These are phyloP conservation scores for Lucilia cuprina DNA, from an alignment of 1,140 invertebrate species.

Conservation along the genomic window DNA sequence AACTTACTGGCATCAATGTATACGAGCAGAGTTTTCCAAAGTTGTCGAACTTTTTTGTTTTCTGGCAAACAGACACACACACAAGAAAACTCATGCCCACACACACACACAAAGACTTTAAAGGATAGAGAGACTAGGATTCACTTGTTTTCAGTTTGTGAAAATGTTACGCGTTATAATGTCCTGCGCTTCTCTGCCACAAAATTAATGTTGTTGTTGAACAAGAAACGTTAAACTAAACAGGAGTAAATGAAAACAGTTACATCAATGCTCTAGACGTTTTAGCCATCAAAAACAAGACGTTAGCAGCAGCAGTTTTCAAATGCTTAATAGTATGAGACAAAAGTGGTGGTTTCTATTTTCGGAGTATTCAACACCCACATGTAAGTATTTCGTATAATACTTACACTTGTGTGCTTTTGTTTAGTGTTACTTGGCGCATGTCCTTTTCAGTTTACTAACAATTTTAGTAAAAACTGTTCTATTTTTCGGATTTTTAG, in stretches of 20 bases:
- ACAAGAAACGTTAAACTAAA: constrained; percentile 28
- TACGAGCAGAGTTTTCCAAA: constrained; percentile 58
- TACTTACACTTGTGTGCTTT: background rate
- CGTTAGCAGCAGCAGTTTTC: constrained; percentile 4
- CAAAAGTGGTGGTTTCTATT: background rate
- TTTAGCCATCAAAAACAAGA: background rate
- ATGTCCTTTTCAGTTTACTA: background rate
- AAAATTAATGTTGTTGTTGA: constrained; percentile 13
- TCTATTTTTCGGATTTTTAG: background rate
- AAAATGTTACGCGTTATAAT: constrained; percentile 46
- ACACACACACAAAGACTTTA: no score
- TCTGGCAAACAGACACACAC: background rate
- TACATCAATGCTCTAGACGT: background rate
- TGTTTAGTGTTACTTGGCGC: background rate
- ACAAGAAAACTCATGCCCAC: no score
- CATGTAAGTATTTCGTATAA: background rate
- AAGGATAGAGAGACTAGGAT: background rate
- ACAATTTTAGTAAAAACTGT: background rate
- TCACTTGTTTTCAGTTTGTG: constrained; percentile 35
- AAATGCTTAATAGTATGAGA: background rate
- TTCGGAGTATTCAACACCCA: constrained; percentile 22
- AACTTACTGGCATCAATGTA: constrained; percentile 59
- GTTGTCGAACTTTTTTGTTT: constrained; percentile 59
- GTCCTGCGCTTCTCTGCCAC: constrained; percentile 22
- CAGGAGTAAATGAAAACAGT: constrained; percentile 8